Evolutionary conservation across 2,113 vertebrate genomes (phyloP), one percentile per base, ranked within the genome.

Genomic region (Himantopus leucocephalus): DNA sequence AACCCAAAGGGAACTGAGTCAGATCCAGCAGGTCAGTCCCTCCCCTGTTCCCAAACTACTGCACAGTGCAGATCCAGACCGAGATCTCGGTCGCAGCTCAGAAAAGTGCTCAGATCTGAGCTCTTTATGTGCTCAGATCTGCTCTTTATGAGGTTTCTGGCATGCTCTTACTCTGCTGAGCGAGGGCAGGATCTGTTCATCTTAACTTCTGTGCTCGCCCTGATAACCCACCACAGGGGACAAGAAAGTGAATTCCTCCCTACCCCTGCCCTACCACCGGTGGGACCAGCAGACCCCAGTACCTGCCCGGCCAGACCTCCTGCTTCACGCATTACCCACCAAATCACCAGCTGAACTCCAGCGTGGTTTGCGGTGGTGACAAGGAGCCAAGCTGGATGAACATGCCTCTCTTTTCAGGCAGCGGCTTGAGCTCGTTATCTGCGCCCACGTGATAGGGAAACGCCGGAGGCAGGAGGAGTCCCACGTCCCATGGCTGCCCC

Each of bases 241-340:
- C 11, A 29, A n/a, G 32, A 13, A 21, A 30, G 41, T 2, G 14
- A 39, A 41, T 34, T 70, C n/a, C 58, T 24, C 27, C 53, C 41
- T 45, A 32, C 30, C 41, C 32, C 50, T 59, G 27, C 22, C 74
- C 37, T 14, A 8, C 17, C 12, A 5, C 35, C 32, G 11, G 16
- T 0, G 5, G 59, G 24, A 56, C 37, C 47, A 1, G n/a, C 79
- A 43, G n/a, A 50, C 3, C 34, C 12, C 6, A 3, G 47, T 4
- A 16, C 23, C 35, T 6, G 11, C 53, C 30, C 3, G 6, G 23
- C 3, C 6, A 41, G 18, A 53, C 34, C 67, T 37, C 18, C 59
- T 32, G 15, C 52, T 70, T 71, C 73, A 6, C 6, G 0, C 20
- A 1, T 8, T 30, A 10, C 43, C 24, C 58, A 23, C 9, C 23